Evolutionary conservation across 2,113 vertebrate species (phyloP).

Genomic region (Progne subis): DNA sequence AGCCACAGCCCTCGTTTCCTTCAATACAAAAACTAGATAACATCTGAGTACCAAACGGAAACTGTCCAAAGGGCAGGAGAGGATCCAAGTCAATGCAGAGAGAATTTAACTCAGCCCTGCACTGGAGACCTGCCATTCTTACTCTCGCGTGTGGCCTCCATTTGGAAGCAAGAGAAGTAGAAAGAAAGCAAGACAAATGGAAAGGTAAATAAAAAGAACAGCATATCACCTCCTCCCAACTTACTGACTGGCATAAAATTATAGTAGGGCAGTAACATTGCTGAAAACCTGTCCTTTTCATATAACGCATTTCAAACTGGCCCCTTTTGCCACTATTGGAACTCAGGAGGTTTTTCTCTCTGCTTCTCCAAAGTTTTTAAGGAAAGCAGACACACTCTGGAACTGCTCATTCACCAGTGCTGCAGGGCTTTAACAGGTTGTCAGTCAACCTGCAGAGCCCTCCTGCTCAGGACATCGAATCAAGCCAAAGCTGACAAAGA

Average conservation of each 20-base stretch:
- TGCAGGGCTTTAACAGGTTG: background rate
- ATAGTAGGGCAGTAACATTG: background rate
- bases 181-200: background rate
- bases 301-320: background rate
- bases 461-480: background rate
- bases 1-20: background rate
- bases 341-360: background rate
- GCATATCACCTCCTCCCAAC: fast-evolving
- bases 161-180: background rate
- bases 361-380: background rate
- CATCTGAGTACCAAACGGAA: background rate
- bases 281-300: background rate
- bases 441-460: background rate
- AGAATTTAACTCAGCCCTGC: background rate
- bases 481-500: background rate
- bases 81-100: background rate
- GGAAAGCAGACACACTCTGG: background rate
- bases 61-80: background rate
- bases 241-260: background rate
- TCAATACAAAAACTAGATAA: background rate
- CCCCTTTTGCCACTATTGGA: background rate
- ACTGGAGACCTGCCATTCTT: background rate
- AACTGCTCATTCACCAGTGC: background rate
- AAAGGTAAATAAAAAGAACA: background rate
- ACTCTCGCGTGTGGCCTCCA: background rate